phyloP scores from a whole-genome alignment of 2,113 vertebrate species.

The Pelusios castaneus region DNA sequence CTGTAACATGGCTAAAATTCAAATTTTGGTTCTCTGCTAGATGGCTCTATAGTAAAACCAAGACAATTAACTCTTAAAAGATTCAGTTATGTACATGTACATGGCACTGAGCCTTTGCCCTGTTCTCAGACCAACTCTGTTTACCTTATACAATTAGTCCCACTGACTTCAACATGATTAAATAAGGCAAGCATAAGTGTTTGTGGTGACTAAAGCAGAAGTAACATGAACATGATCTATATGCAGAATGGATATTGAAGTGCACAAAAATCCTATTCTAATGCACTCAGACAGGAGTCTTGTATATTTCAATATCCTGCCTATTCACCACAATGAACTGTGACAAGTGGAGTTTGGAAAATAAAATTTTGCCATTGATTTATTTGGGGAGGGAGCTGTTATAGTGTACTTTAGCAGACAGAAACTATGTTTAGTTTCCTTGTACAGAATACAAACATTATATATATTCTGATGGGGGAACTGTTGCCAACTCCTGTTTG shows the following conservation, averaged over 20 bases:
- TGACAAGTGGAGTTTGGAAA: slow-evolving; percentile 53
- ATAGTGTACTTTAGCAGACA: background rate
- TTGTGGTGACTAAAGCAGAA: slow-evolving; percentile 56
- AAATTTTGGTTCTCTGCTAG: background rate
- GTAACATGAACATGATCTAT: slow-evolving; percentile 56
- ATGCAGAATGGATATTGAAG: slow-evolving; percentile 55
- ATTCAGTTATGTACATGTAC: fast-evolving
- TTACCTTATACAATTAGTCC: slow-evolving; percentile 28
- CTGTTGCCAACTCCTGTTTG: slow-evolving; percentile 52
- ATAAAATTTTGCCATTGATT: slow-evolving; percentile 47
- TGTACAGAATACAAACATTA: background rate
- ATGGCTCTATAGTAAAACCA: background rate
- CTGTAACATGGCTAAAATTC: background rate
- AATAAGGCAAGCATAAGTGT: slow-evolving; percentile 52
- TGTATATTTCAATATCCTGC: slow-evolving; percentile 50
- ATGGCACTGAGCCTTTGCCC: background rate
- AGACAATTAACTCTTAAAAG: slow-evolving; percentile 30
- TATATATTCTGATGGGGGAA: slow-evolving; percentile 16
- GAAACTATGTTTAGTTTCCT: slow-evolving; percentile 5
- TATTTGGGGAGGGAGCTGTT: slow-evolving; percentile 47
- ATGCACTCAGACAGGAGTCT: slow-evolving; percentile 44
- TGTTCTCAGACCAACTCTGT: slow-evolving; percentile 52
- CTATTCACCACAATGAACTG: slow-evolving; percentile 49
- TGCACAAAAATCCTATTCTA: background rate
- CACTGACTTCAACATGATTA: slow-evolving; percentile 58